phyloP scores from a whole-genome alignment of 2,797 vertebrate species.

The Peromyscus eremicus region DNA sequence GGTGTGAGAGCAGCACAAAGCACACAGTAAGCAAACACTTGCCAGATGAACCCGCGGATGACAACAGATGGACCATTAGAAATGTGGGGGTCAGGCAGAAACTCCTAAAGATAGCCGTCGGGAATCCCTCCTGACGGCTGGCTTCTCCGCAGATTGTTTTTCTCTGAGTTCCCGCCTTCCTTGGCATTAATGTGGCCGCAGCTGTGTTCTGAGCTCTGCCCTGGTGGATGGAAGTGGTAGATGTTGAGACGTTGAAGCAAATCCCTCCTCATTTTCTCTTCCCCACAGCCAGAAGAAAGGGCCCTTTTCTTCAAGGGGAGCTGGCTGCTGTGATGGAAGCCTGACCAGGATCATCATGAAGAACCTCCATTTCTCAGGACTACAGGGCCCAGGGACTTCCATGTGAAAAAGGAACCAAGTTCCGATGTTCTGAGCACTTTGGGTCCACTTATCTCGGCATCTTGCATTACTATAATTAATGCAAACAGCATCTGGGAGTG shows the following conservation, averaged over 20 bases:
- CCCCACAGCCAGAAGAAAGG: background rate
- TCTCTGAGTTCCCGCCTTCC: background rate
- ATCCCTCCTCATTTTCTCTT: background rate
- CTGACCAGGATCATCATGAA: background rate
- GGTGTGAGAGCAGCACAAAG: background rate
- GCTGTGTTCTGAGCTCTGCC: background rate
- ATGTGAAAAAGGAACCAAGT: background rate
- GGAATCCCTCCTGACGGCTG: background rate
- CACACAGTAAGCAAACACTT: background rate
- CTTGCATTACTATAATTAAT: slow-evolving; percentile 15
- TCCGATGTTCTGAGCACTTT: background rate
- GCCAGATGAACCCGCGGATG: background rate
- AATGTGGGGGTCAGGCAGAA: background rate
- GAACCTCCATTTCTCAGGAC: too few relatives aligned
- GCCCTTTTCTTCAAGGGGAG: background rate
- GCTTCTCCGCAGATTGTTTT: background rate
- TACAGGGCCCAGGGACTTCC: accelerated
- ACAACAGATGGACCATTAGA: background rate
- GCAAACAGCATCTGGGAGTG: background rate
- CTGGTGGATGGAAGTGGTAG: background rate
- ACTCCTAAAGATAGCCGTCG: background rate
- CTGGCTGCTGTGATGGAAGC: background rate
- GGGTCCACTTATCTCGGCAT: background rate
- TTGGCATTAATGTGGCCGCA: too few relatives aligned
- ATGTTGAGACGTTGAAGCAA: background rate